Evolutionary conservation across 2,797 vertebrate species (phyloP).

Genomic region (Megaceryle alcyon): DNA sequence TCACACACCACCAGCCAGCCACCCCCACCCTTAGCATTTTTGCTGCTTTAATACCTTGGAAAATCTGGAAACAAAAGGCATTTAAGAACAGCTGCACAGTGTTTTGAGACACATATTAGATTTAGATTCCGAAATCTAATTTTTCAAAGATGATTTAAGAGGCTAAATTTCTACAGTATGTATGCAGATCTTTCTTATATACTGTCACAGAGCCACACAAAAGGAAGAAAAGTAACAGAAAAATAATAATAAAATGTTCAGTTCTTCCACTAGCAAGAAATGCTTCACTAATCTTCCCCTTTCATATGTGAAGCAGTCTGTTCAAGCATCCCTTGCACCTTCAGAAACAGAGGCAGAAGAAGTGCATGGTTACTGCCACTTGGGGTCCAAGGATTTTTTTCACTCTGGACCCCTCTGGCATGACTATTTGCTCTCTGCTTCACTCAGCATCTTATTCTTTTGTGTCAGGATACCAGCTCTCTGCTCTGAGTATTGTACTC

Average conservation of each 20-base stretch:
- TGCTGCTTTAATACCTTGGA: background rate
- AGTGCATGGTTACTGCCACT: background rate
- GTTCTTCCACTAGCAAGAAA: background rate
- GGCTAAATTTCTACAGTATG: background rate
- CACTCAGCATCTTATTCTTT: background rate
- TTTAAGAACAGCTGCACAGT: background rate
- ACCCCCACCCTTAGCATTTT: too few species aligned
- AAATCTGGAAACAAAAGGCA: background rate
- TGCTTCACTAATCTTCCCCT: background rate
- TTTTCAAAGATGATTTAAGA: background rate
- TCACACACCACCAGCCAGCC: background rate
- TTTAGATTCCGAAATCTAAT: background rate
- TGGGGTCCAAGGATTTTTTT: background rate
- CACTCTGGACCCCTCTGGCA: background rate
- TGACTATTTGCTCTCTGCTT: background rate
- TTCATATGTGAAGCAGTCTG: background rate
- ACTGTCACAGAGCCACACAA: background rate
- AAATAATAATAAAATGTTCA: background rate
- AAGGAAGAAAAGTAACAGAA: background rate
- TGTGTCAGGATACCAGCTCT: background rate
- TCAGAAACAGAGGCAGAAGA: background rate
- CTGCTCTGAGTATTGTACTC: background rate
- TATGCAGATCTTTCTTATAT: background rate
- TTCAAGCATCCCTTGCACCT: background rate
- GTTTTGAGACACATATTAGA: background rate